A percentile compares a stretch with the other conserved stretches of the same genome.
Evolutionary conservation across 1,140 invertebrate genomes (phyloP).

Genomic region (Bombus superbus): DNA sequence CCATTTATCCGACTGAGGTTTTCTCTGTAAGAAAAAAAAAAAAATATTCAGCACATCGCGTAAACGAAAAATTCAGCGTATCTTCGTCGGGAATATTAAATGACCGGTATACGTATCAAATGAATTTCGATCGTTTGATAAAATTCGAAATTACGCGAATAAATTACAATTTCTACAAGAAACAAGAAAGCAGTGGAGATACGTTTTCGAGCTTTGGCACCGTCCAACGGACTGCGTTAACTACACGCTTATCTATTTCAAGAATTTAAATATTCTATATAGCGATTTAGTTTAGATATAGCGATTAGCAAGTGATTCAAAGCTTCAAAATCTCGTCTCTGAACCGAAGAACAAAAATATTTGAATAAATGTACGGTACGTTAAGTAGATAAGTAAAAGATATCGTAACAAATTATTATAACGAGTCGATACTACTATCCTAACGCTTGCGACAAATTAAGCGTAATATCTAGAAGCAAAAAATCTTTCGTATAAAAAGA

Average conservation of each 20-base stretch:
- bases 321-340: neutral
- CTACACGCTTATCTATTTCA: neutral
- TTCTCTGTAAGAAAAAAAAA: neutral
- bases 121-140: neutral
- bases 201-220: neutral
- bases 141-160: neutral
- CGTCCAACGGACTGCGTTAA: neutral
- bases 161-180: neutral
- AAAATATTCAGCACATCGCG: neutral
- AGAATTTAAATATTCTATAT: too few species aligned
- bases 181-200: neutral
- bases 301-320: neutral
- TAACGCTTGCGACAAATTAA: too few species aligned
- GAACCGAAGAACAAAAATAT: neutral
- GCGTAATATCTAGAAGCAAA: too few species aligned
- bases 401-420: neutral
- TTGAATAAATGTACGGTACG: neutral
- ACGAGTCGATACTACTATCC: too few species aligned
- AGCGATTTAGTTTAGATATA: too few species aligned
- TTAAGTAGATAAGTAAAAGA: too few species aligned
- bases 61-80: neutral
- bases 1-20: neutral
- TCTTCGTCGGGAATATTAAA: neutral
- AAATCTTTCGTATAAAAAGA: too few species aligned
- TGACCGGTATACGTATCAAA: neutral